Base-by-base conservation (phyloP, 2,113 vertebrate genomes). In the Carassius auratus region DNA sequence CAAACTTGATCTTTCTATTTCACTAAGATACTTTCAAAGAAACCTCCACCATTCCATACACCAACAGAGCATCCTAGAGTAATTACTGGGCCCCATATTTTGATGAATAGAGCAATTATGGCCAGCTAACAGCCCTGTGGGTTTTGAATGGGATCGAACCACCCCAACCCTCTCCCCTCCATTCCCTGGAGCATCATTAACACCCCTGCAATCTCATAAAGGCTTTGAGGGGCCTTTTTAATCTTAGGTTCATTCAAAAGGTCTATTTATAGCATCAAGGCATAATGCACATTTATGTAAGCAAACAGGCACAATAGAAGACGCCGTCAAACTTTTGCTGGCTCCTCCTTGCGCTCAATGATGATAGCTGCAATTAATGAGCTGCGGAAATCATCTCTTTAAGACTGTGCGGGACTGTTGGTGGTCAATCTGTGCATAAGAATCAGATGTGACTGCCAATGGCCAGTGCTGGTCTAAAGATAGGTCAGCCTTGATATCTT, bases 71-170 rank as follows among this genome's bases (percentile, higher is more conserved):
- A 75, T 73, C 74, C 84, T 87, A 78, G 76, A 92, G 90, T 93
- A 93, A 94, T 93, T 93, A 94, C 87, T 75, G 89, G 88, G 92
- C 86, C 91, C 89, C 89, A 92, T 87, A 93, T 94, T 93, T 89
- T 87, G 89, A 80, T 94, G 92, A 94, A 95, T 94, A 90, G 90
- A 88, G 88, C 88, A 87, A 94, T 95, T 94, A 93, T 92, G 92
- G 85, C 88, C 88, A 86, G 92, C 84, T 88, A 88, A 88, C 89
- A 86, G 89, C 90, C 87, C 88, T 82, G 88, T 85, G 38, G 90
- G 90, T 92, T 81, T 93, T 91, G 85, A 85, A 78, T 85, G 75
- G 88, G 75, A 55, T 81, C 78, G 64, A 81, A 89, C 62, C 64
- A 76, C 30, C 75, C 83, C 57, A 64, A 9, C 84, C 15, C 80